phyloP scores from a whole-genome alignment of 2,113 vertebrate genomes.

The Calypte anna region DNA sequence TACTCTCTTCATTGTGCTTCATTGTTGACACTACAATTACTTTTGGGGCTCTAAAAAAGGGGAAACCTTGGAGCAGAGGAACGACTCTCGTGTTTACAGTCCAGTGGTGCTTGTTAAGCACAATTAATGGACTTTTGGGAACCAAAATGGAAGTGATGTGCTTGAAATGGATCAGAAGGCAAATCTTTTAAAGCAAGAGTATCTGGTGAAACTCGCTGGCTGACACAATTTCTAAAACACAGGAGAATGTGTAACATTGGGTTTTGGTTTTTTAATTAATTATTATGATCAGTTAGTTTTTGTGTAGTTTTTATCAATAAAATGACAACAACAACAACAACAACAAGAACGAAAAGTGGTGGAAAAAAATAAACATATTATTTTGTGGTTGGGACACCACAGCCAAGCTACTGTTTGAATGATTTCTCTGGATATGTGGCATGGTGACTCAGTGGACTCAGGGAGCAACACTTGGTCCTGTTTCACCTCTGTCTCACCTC shows the following conservation, averaged over 20 bases:
- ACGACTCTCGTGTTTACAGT: constrained; percentile 26
- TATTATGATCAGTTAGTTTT: constrained; percentile 79
- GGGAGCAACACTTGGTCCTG: background rate
- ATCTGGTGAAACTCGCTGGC: constrained; percentile 48
- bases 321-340: constrained; percentile 62
- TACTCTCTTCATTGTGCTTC: constrained; percentile 46
- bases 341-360: constrained; percentile 62
- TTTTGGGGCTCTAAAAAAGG: background rate
- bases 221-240: constrained; percentile 70
- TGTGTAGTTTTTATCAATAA: constrained; percentile 88
- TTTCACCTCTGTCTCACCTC: background rate
- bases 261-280: constrained; percentile 75
- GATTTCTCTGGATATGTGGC: constrained; percentile 50
- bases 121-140: constrained; percentile 14
- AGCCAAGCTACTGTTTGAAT: constrained; percentile 56
- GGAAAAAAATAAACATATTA: constrained; percentile 77
- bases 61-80: background rate
- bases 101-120: background rate
- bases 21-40: constrained; percentile 40
- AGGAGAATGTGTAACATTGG: constrained; percentile 70
- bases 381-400: constrained; percentile 77
- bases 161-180: constrained; percentile 6
- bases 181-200: constrained; percentile 2
- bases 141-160: constrained; percentile 11
- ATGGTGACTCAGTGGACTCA: fast-evolving